Evolutionary conservation across 2,797 vertebrate genomes (phyloP).

Genomic region (Champsocephalus gunnari): DNA sequence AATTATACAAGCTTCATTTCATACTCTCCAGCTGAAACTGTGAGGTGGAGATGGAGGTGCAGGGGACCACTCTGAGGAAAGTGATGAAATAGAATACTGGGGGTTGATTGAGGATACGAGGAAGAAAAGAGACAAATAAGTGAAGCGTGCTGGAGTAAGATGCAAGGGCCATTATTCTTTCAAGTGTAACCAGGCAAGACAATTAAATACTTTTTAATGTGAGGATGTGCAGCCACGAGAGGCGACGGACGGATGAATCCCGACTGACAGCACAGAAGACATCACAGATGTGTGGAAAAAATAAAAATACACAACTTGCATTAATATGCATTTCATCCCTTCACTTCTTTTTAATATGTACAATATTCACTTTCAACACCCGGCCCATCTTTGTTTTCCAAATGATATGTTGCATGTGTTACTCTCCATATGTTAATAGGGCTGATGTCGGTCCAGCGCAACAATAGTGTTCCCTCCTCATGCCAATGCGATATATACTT

Average conservation of each 20-base stretch:
- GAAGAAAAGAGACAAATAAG: slow-evolving; percentile 30
- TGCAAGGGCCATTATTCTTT: slow-evolving; percentile 11
- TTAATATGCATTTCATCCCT: not conserved
- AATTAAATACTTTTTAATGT: slow-evolving; percentile 1
- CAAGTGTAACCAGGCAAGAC: slow-evolving; percentile 29
- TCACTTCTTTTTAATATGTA: not conserved
- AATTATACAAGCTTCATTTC: slow-evolving; percentile 82
- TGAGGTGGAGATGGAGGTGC: slow-evolving; percentile 59
- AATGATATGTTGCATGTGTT: not conserved
- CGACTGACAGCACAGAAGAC: not conserved
- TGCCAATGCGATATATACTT: slow-evolving; percentile 6
- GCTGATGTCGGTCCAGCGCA: not conserved
- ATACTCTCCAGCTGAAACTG: slow-evolving; percentile 67
- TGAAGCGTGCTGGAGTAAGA: slow-evolving; percentile 21
- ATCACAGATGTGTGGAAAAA: not conserved
- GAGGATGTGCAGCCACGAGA: not conserved
- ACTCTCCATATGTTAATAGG: not conserved
- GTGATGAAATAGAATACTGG: slow-evolving; percentile 59
- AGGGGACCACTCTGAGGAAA: slow-evolving; percentile 46
- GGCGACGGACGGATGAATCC: not conserved
- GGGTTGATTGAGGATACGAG: slow-evolving; percentile 39
- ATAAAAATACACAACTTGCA: not conserved
- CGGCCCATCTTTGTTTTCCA: not conserved
- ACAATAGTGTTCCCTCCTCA: not conserved
- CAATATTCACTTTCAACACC: not conserved